Evolutionary conservation across 64 coral and sea anemone genomes (phyloP), one percentile per base, ranked within the genome.

Genomic region (Actinia equina): DNA sequence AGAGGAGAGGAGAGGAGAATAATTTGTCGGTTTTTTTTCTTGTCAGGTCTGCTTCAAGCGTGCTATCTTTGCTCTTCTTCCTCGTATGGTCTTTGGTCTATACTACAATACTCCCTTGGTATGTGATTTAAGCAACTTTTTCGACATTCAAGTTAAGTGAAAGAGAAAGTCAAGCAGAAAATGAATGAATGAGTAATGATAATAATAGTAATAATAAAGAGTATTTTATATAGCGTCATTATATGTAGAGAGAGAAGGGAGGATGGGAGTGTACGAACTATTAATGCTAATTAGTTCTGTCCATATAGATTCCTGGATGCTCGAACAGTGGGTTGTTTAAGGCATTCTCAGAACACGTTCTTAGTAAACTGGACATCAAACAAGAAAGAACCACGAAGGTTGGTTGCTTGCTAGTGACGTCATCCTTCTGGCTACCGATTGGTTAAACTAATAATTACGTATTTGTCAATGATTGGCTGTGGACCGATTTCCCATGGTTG

Each of bases 21-120:
- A 19, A 81, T 22, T 52, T 9, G 22, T 0, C 43, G 37, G 43
- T 26, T 13, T 71, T 11, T 17, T 74, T 9, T 52, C 8, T 88
- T 89, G 84, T 10, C 57, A 98, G 95, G 95, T 92, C 71, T 98
- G 95, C 71, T 98, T 98, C 57, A 94, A 89, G 81, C 86, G 87
- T 26, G 95, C 95, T 8, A 98, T 98, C 22, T 98, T 98, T 89
- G 76, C 95, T 0, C 87, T 98, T 19, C 67, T 98, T 6, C 95
- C 95, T 22, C 87, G 95, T 82, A 98, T 98, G 95, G 87, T 94
- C 17, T 98, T 98, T 92, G 95, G 95, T 43, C 82, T 98, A 23
- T 98, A 60, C 54, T 98, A 98, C 81, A 98, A 98, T 70, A 98
- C 95, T 30, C 95, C 95, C 7, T 59, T 98, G 92, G 95, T 98